These are phyloP conservation scores for Rhinoderma darwinii DNA, from an alignment of 2,113 vertebrate genomes.

Conservation along the genomic window DNA sequence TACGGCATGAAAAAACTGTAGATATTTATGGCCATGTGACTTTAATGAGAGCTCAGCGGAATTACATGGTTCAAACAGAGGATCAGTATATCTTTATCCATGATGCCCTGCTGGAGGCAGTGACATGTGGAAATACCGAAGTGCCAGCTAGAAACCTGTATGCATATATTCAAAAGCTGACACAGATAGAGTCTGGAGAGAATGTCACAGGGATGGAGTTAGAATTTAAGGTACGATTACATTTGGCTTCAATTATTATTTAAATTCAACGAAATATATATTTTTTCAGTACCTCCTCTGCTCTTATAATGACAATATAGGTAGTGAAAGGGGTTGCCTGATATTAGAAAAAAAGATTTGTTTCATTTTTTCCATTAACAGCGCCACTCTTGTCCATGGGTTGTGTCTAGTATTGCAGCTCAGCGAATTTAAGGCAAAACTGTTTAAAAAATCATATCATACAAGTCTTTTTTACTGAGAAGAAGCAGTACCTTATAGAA, in stretches of 20 bases:
- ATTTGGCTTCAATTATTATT: background rate
- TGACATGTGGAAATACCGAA: constrained; percentile 99
- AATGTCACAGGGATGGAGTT: constrained; percentile 99
- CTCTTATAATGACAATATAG: background rate
- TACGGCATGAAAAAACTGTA: constrained; percentile 99
- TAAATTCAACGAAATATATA: background rate
- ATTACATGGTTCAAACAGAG: constrained; percentile 99
- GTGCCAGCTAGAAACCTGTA: constrained; percentile 98
- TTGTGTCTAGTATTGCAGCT: background rate
- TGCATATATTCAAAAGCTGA: constrained; percentile 99
- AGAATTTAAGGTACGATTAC: constrained; percentile 92
- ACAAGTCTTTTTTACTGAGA: background rate
- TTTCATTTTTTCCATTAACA: background rate
- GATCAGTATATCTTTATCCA: constrained; percentile 99
- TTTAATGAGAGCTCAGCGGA: constrained; percentile 97
- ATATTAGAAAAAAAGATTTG: background rate
- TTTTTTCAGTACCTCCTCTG: background rate
- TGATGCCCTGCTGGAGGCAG: constrained; percentile 95
- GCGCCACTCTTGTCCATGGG: background rate
- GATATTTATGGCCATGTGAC: constrained; percentile 99
- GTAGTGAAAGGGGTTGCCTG: background rate
- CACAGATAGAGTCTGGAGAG: constrained; percentile 95
- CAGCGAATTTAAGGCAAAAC: background rate
- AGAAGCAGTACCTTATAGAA: too few species aligned
- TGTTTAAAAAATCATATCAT: background rate